Evolutionary conservation across 2,888 invertebrate genomes (phyloP), one percentile per base, ranked within the genome.

Genomic region (Metopia argyrocephala): DNA sequence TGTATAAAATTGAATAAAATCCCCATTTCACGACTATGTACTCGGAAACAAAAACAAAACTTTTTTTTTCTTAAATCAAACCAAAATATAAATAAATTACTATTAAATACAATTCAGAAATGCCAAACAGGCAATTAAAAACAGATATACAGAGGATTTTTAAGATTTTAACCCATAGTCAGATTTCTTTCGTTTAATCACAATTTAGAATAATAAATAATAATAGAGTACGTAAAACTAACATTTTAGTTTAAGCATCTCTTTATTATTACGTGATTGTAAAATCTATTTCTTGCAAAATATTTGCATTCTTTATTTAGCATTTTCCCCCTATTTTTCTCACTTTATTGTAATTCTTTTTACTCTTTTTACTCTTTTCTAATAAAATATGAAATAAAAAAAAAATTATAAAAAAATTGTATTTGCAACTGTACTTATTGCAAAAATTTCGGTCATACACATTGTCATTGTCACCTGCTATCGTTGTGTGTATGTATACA

Each of bases 401-500:
- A 50, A 45, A 25, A 61, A 12, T n/a, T 21, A n/a, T 27, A 12
- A 64, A 64, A 27, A 68, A 54, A 54, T n/a, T n/a, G n/a, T n/a
- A 31, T 45, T 46, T 48, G 21, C 48, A 5, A 12, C 9, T 78
- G 65, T 52, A 23, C 62, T 62, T 62, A 68, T 62, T 78, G 62
- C 68, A 62, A 31, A 52, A 54, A 62, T 65, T 78, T 78, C n/a
- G 23, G 45, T 28, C 38, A 52, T 25, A 52, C 45, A 74, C 62
- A 69, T 46, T 64, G 57, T 46, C 69, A 74, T 50, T 74, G 69
- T 69, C 74, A 79, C 69, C 69, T 68, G 64, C 45, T 52, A 59
- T 65, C 21, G 48, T 15, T 31, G 56, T 46, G 2, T 23, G 25
- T 62, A 12, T 18, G 20, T 21, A 21, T 27, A 15, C 31, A 18